phyloP scores from a whole-genome alignment of 2,113 vertebrate species.

The Meleagris gallopavo region DNA sequence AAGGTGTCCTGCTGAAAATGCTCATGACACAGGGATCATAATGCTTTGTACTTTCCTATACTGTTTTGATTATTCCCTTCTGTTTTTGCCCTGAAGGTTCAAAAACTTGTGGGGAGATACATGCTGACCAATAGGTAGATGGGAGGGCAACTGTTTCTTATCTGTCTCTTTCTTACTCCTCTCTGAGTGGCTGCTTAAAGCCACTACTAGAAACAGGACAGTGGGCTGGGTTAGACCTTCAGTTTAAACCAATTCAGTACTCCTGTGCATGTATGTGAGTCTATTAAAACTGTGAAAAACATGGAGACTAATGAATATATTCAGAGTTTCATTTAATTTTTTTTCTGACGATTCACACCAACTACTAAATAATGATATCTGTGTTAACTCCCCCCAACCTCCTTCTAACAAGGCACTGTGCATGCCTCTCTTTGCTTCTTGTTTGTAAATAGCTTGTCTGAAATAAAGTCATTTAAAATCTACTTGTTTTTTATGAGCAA shows the following conservation, averaged over 20 bases:
- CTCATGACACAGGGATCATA: neutral
- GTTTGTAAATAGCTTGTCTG: neutral
- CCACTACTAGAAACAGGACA: neutral
- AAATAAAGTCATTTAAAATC: slow-evolving; percentile 12
- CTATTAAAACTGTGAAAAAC: neutral
- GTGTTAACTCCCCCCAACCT: neutral
- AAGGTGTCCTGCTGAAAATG: neutral
- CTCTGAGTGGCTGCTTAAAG: neutral
- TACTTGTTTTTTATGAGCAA: neutral
- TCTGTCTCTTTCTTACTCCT: neutral
- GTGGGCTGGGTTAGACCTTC: neutral
- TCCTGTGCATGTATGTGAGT: neutral
- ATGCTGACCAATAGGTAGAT: neutral
- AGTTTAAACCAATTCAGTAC: neutral
- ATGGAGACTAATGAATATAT: neutral
- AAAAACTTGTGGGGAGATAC: neutral
- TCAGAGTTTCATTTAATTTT: neutral
- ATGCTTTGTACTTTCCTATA: neutral
- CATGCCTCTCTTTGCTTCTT: neutral
- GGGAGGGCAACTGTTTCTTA: neutral
- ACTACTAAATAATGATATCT: neutral
- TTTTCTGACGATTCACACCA: neutral
- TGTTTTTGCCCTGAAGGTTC: neutral
- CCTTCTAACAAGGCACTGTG: neutral
- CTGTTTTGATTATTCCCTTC: neutral